Evolutionary conservation across 2,888 invertebrate species (phyloP).

Genomic region (Thyatira batis): DNA sequence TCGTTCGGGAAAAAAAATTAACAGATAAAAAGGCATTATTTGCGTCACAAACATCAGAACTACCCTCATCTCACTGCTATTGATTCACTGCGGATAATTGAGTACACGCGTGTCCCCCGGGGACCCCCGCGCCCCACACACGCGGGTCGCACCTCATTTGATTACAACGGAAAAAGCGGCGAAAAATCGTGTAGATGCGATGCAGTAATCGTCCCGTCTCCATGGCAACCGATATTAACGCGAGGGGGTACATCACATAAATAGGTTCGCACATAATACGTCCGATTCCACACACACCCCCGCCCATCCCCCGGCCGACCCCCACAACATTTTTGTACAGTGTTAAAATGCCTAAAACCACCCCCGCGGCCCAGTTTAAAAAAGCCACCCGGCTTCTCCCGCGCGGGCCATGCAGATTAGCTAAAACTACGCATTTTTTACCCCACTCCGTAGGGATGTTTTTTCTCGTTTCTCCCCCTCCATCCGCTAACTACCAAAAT

Average conservation of each 20-base stretch:
- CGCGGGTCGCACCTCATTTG: slow-evolving; percentile 79
- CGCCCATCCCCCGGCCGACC: slow-evolving; percentile 53
- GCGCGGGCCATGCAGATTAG: slow-evolving; percentile 82
- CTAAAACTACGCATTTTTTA: slow-evolving; percentile 87
- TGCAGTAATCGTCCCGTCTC: slow-evolving; percentile 79
- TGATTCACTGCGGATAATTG: slow-evolving; percentile 83
- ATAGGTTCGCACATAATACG: slow-evolving; percentile 80
- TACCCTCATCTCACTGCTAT: slow-evolving; percentile 81
- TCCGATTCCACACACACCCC: slow-evolving; percentile 74
- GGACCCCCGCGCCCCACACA: slow-evolving; percentile 41
- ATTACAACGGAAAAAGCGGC: slow-evolving; percentile 82
- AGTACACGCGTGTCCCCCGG: slow-evolving; percentile 74
- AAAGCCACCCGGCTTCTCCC: slow-evolving; percentile 43
- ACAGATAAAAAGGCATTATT: slow-evolving; percentile 67
- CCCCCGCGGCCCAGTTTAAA: slow-evolving; percentile 54
- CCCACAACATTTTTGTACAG: slow-evolving; percentile 75
- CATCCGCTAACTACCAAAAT: slow-evolving; percentile 77
- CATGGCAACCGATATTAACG: slow-evolving; percentile 79
- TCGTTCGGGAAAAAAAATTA: slow-evolving; percentile 48
- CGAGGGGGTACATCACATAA: slow-evolving; percentile 69
- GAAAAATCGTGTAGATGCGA: slow-evolving; percentile 79
- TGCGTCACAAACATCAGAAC: slow-evolving; percentile 70
- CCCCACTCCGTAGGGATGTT: slow-evolving; percentile 69
- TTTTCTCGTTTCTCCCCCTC: slow-evolving; percentile 61
- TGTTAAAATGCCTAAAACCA: slow-evolving; percentile 80